Evolutionary conservation across 1,140 invertebrate species (phyloP).

Genomic region (Pararge aegeria): DNA sequence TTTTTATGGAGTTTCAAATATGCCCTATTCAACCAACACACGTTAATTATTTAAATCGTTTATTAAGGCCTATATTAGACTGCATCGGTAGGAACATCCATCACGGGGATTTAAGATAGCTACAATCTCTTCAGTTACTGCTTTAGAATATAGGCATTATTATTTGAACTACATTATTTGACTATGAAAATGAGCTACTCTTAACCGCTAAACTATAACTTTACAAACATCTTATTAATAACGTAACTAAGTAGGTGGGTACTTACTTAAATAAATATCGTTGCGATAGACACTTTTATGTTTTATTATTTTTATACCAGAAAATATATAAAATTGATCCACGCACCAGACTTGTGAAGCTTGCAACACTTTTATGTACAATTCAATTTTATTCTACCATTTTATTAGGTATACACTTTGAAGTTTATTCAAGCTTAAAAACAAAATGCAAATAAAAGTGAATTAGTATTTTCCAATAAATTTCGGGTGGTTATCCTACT

Average conservation of each 20-base stretch:
- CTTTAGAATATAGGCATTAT: too few relatives aligned
- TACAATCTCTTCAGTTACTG: too few relatives aligned
- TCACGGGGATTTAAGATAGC: too few relatives aligned
- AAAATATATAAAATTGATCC: slow-evolving; percentile 15
- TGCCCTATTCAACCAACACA: too few relatives aligned
- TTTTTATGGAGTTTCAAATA: too few relatives aligned
- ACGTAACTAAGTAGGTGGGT: not conserved
- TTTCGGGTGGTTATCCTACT: slow-evolving; percentile 28
- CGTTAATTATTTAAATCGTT: too few relatives aligned
- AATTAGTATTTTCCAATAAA: slow-evolving; percentile 27
- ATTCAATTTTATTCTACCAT: slow-evolving; percentile 21
- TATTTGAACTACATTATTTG: too few relatives aligned
- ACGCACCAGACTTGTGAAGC: slow-evolving; percentile 6
- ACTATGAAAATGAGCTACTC: too few relatives aligned
- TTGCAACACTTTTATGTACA: slow-evolving; percentile 19
- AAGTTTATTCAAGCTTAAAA: slow-evolving; percentile 31
- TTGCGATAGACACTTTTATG: not conserved
- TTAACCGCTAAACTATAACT: too few relatives aligned
- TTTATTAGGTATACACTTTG: slow-evolving; percentile 25
- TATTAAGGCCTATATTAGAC: too few relatives aligned
- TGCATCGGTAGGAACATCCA: too few relatives aligned
- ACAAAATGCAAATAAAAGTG: slow-evolving; percentile 28
- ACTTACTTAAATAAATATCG: not conserved
- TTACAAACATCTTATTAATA: not conserved
- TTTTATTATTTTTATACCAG: slow-evolving; percentile 5